Evolutionary conservation across 2,888 invertebrate genomes (phyloP).

Genomic region (Periphyllus acericola): DNA sequence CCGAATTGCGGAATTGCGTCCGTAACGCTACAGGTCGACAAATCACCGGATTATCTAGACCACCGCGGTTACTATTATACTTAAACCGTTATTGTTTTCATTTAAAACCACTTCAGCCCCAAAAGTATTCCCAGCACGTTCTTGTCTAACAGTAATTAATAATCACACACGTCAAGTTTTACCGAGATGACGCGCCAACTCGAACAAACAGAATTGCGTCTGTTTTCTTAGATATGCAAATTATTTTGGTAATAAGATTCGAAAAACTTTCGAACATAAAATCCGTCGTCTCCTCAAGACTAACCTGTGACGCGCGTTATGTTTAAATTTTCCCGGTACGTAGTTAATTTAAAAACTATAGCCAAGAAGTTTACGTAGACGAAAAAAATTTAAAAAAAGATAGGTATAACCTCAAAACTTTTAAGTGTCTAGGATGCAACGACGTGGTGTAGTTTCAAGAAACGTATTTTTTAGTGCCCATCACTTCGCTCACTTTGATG

Average conservation of each 20-base stretch:
- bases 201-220: constrained; percentile 28
- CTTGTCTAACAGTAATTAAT: constrained; percentile 14
- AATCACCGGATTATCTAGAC: constrained; percentile 24
- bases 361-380: background rate
- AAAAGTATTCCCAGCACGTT: constrained; percentile 36
- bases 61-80: background rate
- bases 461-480: no score
- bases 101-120: background rate
- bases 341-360: background rate
- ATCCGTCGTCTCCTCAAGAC: background rate
- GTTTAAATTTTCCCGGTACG: background rate
- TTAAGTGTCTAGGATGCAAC: no score
- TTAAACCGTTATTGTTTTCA: constrained; percentile 6
- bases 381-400: background rate
- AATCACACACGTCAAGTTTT: constrained; percentile 40
- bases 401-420: no score
- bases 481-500: no score
- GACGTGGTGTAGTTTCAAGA: background rate
- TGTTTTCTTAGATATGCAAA: constrained; percentile 41
- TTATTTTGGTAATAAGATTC: constrained; percentile 11
- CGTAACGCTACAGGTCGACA: background rate
- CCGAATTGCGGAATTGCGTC: background rate
- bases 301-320: background rate
- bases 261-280: background rate
- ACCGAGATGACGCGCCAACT: background rate